Conservation (phyloP, 30 jellyfish, hydroid and myxozoan genomes). For the Chrysaora quinquecirrha region DNA sequence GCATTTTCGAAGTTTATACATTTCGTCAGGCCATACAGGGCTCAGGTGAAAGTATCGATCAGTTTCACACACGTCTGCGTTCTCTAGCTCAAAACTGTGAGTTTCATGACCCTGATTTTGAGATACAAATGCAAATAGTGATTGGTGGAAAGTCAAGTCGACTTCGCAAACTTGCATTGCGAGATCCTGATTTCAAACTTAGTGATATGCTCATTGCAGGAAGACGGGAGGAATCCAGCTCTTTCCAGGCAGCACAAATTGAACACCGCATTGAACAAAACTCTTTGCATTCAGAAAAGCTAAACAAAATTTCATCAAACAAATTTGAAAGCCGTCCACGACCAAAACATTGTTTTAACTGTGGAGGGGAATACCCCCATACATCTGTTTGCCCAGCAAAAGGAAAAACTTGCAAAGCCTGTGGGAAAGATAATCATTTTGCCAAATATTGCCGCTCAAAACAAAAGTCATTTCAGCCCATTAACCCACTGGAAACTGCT, state of each 20-base stretch:
- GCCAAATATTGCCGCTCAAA: constrained; percentile 39
- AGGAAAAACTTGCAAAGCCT: constrained; percentile 25
- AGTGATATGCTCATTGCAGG: background rate
- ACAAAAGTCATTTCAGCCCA: too few relatives aligned
- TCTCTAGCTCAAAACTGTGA: background rate
- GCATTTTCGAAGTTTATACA: constrained; percentile 3
- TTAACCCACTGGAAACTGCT: background rate
- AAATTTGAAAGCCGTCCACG: background rate
- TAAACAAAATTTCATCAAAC: too few relatives aligned
- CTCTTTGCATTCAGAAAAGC: too few relatives aligned
- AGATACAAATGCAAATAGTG: background rate
- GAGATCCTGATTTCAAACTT: background rate
- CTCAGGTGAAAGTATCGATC: background rate
- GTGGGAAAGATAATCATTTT: constrained; percentile 19
- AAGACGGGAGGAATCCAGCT: background rate
- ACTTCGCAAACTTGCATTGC: background rate
- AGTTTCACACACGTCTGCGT: constrained; percentile 8
- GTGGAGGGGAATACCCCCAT: constrained; percentile 57
- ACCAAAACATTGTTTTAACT: constrained; percentile 2
- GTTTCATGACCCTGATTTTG: constrained; percentile 3
- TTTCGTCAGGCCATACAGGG: constrained; percentile 12
- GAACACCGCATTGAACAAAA: background rate
- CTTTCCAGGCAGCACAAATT: background rate
- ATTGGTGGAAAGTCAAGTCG: background rate
- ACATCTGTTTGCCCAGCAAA: constrained; percentile 19